Evolutionary conservation across 2,113 vertebrate species (phyloP).

Genomic region (Otocyon megalotis): DNA sequence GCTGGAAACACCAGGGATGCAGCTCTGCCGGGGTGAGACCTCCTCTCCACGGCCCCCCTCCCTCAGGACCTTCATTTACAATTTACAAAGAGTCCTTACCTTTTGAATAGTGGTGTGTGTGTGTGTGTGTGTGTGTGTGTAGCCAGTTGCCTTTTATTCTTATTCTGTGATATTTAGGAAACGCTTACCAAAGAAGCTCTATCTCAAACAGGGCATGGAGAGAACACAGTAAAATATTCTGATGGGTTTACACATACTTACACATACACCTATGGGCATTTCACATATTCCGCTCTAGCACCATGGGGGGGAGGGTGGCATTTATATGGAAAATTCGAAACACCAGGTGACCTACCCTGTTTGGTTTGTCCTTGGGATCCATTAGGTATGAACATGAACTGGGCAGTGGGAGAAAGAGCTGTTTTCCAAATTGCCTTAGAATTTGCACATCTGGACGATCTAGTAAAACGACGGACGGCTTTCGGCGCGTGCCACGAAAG

Average conservation of each 20-base stretch:
- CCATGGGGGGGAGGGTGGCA: fast-evolving
- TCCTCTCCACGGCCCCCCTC: background rate
- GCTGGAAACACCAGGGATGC: background rate
- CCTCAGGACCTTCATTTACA: background rate
- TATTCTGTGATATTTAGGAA: background rate
- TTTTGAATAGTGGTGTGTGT: background rate
- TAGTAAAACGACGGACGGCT: background rate
- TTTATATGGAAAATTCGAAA: background rate
- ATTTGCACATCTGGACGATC: background rate
- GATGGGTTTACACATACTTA: background rate
- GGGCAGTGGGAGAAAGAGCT: background rate
- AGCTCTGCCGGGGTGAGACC: background rate
- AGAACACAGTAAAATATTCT: background rate
- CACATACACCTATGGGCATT: fast-evolving
- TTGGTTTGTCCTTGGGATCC: background rate
- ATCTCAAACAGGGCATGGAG: background rate
- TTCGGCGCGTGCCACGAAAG: background rate
- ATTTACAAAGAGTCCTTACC: background rate
- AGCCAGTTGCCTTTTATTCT: background rate
- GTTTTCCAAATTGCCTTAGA: background rate
- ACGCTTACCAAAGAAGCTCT: background rate
- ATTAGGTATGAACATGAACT: fast-evolving
- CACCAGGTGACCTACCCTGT: background rate
- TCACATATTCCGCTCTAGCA: background rate
- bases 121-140: background rate